A percentile compares a stretch with the other conserved stretches of the same genome.
These are phyloP conservation scores for Callospermophilus lateralis DNA, from an alignment of 2,113 vertebrate genomes.

Conservation along the genomic window DNA sequence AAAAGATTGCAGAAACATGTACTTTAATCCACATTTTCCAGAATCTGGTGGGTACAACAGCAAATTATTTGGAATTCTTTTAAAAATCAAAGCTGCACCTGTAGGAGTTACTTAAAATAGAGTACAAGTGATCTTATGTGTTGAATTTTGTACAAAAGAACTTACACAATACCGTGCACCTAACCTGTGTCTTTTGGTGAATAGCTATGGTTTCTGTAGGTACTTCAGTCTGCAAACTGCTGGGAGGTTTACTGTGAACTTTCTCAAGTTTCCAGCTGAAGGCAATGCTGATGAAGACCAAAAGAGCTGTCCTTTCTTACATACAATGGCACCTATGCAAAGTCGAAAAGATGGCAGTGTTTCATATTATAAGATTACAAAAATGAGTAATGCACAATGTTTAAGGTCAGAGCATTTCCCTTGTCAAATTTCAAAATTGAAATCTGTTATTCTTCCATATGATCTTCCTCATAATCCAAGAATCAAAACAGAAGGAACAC, in stretches of 20 bases:
- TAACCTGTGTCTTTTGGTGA: background rate
- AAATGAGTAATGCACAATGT: background rate
- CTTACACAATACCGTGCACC: background rate
- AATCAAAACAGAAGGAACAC: constrained; percentile 48
- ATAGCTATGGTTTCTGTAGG: background rate
- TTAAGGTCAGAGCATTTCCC: constrained; percentile 38
- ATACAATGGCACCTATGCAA: constrained; percentile 65
- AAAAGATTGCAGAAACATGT: constrained; percentile 80
- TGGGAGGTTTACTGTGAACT: background rate
- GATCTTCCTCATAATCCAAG: constrained; percentile 23
- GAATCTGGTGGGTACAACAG: constrained; percentile 64
- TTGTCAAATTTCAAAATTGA: constrained; percentile 51
- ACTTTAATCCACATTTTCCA: constrained; percentile 84
- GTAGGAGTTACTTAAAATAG: background rate
- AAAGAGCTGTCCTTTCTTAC: constrained; percentile 69
- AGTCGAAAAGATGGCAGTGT: constrained; percentile 61
- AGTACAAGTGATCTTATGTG: background rate
- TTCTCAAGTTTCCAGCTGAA: constrained; percentile 2
- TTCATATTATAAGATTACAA: constrained; percentile 45
- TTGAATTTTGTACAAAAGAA: background rate
- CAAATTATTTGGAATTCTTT: constrained; percentile 29
- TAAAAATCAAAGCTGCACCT: constrained; percentile 53
- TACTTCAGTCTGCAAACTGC: constrained; percentile 11
- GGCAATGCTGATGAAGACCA: constrained; percentile 55
- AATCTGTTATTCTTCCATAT: constrained; percentile 10